phyloP scores from a whole-genome alignment of 2,888 invertebrate species.

The Sminthurides aquaticus region DNA sequence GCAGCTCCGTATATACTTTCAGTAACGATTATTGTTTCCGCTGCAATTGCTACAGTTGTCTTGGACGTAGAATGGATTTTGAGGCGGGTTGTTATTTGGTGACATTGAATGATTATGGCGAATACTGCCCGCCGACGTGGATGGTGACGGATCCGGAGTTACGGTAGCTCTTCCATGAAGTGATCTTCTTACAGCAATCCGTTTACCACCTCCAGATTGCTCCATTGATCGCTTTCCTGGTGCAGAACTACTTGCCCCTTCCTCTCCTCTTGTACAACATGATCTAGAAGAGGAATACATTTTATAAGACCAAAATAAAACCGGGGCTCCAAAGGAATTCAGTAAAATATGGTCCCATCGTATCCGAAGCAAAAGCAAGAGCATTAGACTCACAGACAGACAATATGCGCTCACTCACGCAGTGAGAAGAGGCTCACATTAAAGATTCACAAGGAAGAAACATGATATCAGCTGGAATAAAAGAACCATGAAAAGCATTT shows the following conservation, averaged over 20 bases:
- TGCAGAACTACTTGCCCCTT: background rate
- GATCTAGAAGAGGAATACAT: background rate
- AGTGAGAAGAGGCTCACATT: too few relatives aligned
- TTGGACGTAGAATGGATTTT: background rate
- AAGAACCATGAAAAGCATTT: too few relatives aligned
- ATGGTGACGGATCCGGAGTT: background rate
- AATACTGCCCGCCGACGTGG: slow-evolving; percentile 25
- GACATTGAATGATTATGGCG: background rate
- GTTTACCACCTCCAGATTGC: background rate
- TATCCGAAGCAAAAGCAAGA: too few relatives aligned
- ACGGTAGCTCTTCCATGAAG: background rate
- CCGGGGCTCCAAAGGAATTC: background rate
- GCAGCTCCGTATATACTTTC: too few relatives aligned
- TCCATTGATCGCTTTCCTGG: background rate
- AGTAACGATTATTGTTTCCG: too few relatives aligned
- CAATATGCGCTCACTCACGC: too few relatives aligned
- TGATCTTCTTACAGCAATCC: background rate
- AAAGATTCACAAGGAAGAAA: too few relatives aligned
- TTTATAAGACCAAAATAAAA: background rate
- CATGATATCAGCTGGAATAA: too few relatives aligned
- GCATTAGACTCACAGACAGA: too few relatives aligned
- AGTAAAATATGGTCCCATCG: too few relatives aligned
- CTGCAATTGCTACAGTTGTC: too few relatives aligned
- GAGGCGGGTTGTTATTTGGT: background rate
- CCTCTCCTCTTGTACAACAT: background rate